A percentile compares a stretch with the other conserved stretches of the same genome.
These are phyloP conservation scores for Thecophora atra DNA, from an alignment of 2,888 invertebrate species.

Conservation along the genomic window DNA sequence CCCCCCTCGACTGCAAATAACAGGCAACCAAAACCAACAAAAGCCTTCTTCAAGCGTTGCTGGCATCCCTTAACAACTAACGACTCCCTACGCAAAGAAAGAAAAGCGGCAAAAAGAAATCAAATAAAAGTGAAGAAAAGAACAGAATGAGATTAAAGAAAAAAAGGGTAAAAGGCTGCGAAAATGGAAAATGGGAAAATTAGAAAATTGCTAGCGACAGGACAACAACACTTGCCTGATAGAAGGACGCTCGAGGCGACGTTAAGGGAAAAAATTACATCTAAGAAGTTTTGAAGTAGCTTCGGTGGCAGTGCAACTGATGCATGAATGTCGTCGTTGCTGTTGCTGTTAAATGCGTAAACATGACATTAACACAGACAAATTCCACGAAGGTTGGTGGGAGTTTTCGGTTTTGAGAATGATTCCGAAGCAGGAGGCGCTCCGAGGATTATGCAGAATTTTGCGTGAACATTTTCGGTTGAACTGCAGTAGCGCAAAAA, in stretches of 20 bases:
- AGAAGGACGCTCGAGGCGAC: slow-evolving; percentile 24
- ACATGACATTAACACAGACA: slow-evolving; percentile 4
- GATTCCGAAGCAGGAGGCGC: not conserved
- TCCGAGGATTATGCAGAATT: not conserved
- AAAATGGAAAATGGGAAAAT: slow-evolving; percentile 23
- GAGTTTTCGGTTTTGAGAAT: not conserved
- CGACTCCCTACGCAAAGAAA: slow-evolving; percentile 5
- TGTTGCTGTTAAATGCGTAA: not conserved
- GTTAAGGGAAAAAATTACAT: slow-evolving; percentile 22
- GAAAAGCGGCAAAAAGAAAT: too few relatives aligned
- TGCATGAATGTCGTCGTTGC: slow-evolving; percentile 18
- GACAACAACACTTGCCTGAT: not conserved
- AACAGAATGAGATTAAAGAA: too few relatives aligned
- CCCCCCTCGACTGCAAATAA: not conserved
- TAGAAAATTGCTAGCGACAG: slow-evolving; percentile 28
- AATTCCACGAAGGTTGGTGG: not conserved
- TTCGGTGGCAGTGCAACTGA: slow-evolving; percentile 8
- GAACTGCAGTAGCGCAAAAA: not conserved
- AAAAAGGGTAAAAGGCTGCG: not conserved
- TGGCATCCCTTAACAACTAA: not conserved
- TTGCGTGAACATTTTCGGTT: not conserved
- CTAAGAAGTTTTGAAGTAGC: slow-evolving; percentile 26
- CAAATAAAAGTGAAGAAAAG: too few relatives aligned
- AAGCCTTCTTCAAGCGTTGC: not conserved
- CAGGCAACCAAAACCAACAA: slow-evolving; percentile 9